Conservation (phyloP, 2,113 vertebrate species). For the Scomber scombrus region DNA sequence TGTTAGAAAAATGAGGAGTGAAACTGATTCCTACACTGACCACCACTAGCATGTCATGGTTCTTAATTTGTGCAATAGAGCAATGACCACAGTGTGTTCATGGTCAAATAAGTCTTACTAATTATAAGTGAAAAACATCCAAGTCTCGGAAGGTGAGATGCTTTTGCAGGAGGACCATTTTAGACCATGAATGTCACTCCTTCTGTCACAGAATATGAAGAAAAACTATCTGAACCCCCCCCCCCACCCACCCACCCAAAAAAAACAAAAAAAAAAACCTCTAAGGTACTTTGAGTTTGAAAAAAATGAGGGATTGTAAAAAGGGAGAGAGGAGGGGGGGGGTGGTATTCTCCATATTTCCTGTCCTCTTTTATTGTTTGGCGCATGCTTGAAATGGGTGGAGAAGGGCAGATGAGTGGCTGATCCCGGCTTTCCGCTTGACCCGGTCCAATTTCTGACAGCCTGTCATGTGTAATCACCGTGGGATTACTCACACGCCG, state of each 20-base stretch:
- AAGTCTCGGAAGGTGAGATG: not conserved
- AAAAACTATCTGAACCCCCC: not conserved
- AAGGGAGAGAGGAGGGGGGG: not conserved
- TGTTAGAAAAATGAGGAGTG: not conserved
- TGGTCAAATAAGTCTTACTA: not conserved
- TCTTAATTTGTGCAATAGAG: not conserved
- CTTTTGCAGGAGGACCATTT: not conserved
- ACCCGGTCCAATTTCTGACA: slow-evolving; percentile 87
- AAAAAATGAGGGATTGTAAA: not conserved
- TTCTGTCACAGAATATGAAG: not conserved
- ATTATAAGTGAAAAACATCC: not conserved
- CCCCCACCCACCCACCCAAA: too few relatives aligned
- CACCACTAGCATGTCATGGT: not conserved
- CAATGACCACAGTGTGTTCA: not conserved
- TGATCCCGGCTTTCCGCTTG: slow-evolving; percentile 87
- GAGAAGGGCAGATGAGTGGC: slow-evolving; percentile 77
- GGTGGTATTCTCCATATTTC: slow-evolving; percentile 35
- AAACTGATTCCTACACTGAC: not conserved
- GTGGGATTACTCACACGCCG: slow-evolving; percentile 76
- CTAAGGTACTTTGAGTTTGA: not conserved
- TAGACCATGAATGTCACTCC: not conserved
- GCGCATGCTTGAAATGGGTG: slow-evolving; percentile 43
- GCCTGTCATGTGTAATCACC: slow-evolving; percentile 87
- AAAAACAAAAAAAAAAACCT: not conserved
- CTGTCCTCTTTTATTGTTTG: slow-evolving; percentile 41